These are phyloP conservation scores for Cacatua alba DNA, from an alignment of 2,113 vertebrate species.

Conservation along the genomic window DNA sequence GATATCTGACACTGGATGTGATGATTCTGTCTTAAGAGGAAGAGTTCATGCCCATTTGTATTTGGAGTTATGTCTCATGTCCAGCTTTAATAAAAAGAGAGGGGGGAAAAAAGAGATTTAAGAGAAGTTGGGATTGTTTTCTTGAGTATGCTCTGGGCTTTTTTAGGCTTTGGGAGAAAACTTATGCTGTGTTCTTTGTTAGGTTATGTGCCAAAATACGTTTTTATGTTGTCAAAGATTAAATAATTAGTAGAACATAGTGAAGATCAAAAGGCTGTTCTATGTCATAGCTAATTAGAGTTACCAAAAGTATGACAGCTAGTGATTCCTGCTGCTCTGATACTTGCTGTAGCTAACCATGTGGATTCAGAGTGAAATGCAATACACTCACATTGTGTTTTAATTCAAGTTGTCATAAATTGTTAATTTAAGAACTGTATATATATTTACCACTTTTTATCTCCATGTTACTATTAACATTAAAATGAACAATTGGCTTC, in stretches of 20 bases:
- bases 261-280: constrained; percentile 73
- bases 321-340: constrained; percentile 21
- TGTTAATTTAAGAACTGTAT: constrained; percentile 53
- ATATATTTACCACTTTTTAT: constrained; percentile 24
- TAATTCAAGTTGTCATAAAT: constrained; percentile 43
- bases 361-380: constrained; percentile 15
- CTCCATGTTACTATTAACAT: not conserved
- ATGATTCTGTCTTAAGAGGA: not conserved
- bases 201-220: constrained; percentile 43
- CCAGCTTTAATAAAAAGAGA: not conserved
- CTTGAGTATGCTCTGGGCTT: not conserved
- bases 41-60: not conserved
- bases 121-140: not conserved
- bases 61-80: not conserved
- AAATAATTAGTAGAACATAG: constrained; percentile 76
- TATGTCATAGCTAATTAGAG: constrained; percentile 68
- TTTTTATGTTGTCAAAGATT: constrained; percentile 69
- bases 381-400: constrained; percentile 26
- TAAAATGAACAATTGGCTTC: constrained; percentile 29
- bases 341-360: constrained; percentile 33
- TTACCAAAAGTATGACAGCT: constrained; percentile 45
- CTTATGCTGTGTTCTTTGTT: not conserved
- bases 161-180: constrained; percentile 43
- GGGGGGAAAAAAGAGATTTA: not conserved
- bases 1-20: not conserved